Evolutionary conservation across 2,888 invertebrate genomes (phyloP).

Genomic region (Julus scanicus): DNA sequence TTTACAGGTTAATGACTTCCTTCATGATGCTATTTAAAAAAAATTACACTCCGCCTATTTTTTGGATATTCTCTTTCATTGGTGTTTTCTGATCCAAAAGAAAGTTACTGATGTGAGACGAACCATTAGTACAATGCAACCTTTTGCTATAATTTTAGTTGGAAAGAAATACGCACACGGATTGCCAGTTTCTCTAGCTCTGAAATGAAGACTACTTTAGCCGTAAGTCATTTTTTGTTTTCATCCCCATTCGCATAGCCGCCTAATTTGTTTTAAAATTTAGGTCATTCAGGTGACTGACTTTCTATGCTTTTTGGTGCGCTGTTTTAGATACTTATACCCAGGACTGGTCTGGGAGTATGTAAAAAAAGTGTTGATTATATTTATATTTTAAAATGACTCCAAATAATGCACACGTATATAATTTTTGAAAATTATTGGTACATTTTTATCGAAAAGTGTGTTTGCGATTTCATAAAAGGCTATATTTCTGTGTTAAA

Average conservation of each 20-base stretch:
- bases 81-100: slow-evolving; percentile 5
- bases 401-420: too few relatives aligned
- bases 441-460: too few relatives aligned
- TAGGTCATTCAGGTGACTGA: background rate
- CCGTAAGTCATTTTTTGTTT: background rate
- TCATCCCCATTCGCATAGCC: background rate
- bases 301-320: background rate
- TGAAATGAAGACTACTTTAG: background rate
- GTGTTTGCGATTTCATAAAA: too few relatives aligned
- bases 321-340: background rate
- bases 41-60: background rate
- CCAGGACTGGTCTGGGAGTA: too few relatives aligned
- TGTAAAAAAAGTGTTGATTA: too few relatives aligned
- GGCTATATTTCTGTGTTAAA: too few relatives aligned
- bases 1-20: background rate
- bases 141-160: background rate
- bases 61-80: background rate
- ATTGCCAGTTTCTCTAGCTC: background rate
- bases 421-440: too few relatives aligned
- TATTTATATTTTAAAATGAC: too few relatives aligned
- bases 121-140: background rate
- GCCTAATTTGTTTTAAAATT: background rate
- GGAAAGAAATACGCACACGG: background rate
- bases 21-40: background rate
- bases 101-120: background rate